Base-by-base conservation (phyloP, 2,113 vertebrate species). In the Coptodon bakossiorum region DNA sequence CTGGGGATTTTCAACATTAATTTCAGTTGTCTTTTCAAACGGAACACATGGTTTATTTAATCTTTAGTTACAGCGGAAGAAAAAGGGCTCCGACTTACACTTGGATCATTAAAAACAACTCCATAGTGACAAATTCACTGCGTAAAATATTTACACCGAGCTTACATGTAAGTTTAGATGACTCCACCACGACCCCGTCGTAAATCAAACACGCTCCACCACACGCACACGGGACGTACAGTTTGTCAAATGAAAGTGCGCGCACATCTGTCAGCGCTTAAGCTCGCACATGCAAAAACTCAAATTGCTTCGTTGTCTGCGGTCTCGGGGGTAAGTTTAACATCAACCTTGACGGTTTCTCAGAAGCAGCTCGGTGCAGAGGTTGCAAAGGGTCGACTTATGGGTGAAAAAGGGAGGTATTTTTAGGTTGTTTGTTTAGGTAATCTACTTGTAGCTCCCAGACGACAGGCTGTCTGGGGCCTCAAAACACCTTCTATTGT, bases 351-450 rank as follows among this genome's bases (percentile, higher is more conserved):
- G 12, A 12, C 5, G n/a, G 40, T 85, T 86, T 90, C 66, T 90
- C 66, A 81, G 84, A 85, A 43, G 86, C 57, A 31, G 80, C 53
- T 45, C 3, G 66, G 17, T 54, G 79, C 71, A 80, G 57, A 82
- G 81, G 34, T 52, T 36, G 40, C 40, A 38, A 17, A 78, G 86
- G 85, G 85, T 88, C 54, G 56, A 73, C 82, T 88, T 45, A 34
- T 14, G 71, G 68, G 63, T 91, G 80, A 95, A 93, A 90, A 91
- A 93, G 86, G 8, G 91, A 89, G 85, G 53, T 96, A 95, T 96
- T 96, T 96, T 96, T 96, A 96, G 94, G 66, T 89, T 95, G 93
- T 95, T 96, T 96, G 95, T 94, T 95, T 93, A 93, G 93, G 92
- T 95, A 96, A 96, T 95, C 92, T 92, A 91, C 81, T 57, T 81